Evolutionary conservation across 2,113 vertebrate species (phyloP).

Genomic region (Mus pahari): DNA sequence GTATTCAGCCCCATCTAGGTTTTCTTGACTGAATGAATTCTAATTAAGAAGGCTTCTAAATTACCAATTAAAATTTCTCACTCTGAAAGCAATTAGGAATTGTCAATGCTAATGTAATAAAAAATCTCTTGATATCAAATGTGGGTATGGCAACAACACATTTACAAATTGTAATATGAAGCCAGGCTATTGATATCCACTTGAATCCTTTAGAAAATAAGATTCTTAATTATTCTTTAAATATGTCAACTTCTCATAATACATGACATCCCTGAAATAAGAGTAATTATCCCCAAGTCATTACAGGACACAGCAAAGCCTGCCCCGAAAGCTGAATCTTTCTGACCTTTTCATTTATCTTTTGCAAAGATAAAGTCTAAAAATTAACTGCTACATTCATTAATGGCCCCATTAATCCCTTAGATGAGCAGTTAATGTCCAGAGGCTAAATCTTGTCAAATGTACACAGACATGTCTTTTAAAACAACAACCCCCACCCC

Average conservation of each 20-base stretch:
- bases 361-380: conserved; percentile 65
- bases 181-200: background rate
- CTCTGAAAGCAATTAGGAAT: conserved; percentile 40
- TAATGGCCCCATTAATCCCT: background rate
- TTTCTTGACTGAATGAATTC: background rate
- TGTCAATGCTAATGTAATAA: background rate
- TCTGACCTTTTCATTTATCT: conserved; percentile 65
- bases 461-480: background rate
- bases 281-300: conserved; percentile 55
- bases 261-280: background rate
- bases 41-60: conserved; percentile 37
- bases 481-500: background rate
- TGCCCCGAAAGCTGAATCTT: conserved; percentile 24
- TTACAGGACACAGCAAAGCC: conserved; percentile 32
- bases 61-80: conserved; percentile 16
- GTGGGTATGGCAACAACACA: background rate
- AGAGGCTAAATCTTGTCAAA: background rate
- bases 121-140: background rate
- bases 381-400: conserved; percentile 52
- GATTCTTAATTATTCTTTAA: conserved; percentile 45
- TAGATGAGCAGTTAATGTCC: conserved; percentile 57
- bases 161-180: conserved; percentile 7
- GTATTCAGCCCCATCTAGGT: background rate
- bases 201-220: conserved; percentile 41
- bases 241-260: conserved; percentile 34